Base-by-base conservation (phyloP, 2,888 invertebrate species). In the Drosophila incognita region DNA sequence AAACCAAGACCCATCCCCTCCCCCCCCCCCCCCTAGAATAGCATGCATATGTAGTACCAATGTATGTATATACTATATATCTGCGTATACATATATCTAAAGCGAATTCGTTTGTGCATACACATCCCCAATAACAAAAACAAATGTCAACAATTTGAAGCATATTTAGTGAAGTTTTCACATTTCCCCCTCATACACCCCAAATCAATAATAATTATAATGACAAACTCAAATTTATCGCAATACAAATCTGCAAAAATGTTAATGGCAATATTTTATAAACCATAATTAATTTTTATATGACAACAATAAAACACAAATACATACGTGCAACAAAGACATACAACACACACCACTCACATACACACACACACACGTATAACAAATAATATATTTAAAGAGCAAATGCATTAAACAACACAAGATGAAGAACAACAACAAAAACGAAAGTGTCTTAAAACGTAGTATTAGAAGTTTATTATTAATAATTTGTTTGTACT, bases 361-460 rank as follows among this genome's bases (percentile, higher is more conserved):
- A 79, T 64, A 74, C 58, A 75, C 65, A 83, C 63, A 72, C 57
- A 72, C 33, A 76, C 57, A 73, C 53, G 64, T 40, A 57, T 42
- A 76, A 67, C 36, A 66, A 67, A 36, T 36, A 52, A 68, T 49
- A 72, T 77, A 76, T 72, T 73, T 77, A 76, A 89, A 85, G 83
- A 75, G 71, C 76, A 77, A 80, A 76, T 77, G 78, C 74, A 73
- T 76, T 69, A 73, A 79, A 80, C 89, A 87, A 84, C 78, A 83
- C 84, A 84, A 79, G 78, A 89, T 79, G 81, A 82, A 80, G 75
- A 86, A 88, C 71, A 81, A 84, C 83, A 81, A 83, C 79, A 81
- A 85, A 89, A 91, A 91, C 91, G 86, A 91, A 91, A 92, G 91
- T 92, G 91, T 92, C 91, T 92, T 92, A 92, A 91, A 91, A 89